A percentile compares a stretch with the other conserved stretches of the same genome.
These are phyloP conservation scores for Drosophila nr. medialis DNA, from an alignment of 2,888 invertebrate genomes.

Conservation along the genomic window DNA sequence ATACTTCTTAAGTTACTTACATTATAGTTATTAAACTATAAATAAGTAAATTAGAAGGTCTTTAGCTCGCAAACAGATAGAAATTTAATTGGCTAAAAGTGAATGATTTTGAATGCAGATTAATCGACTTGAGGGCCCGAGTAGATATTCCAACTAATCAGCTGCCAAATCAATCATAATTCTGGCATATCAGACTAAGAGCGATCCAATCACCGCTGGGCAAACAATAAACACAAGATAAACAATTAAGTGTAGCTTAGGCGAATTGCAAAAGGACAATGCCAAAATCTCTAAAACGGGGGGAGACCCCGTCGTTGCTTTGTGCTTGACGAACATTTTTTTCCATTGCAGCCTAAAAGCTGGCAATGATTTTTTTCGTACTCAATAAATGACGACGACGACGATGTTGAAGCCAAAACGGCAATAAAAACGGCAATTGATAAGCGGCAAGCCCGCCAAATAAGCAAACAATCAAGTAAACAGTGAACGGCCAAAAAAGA, in stretches of 20 bases:
- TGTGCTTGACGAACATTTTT: conserved; percentile 55
- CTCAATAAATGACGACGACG: conserved; percentile 66
- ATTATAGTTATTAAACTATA: background rate
- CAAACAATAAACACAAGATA: conserved; percentile 74
- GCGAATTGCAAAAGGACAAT: conserved; percentile 24
- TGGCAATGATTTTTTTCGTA: conserved; percentile 62
- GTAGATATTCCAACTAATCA: conserved; percentile 22
- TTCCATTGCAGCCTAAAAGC: conserved; percentile 39
- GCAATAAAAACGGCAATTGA: conserved; percentile 79
- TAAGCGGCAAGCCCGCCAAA: conserved; percentile 70
- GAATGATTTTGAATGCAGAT: conserved; percentile 2
- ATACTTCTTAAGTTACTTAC: too few relatives aligned
- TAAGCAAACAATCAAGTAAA: conserved; percentile 73
- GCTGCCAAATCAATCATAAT: conserved; percentile 56
- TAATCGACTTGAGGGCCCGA: background rate
- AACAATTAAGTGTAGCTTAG: conserved; percentile 75
- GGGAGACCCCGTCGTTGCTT: conserved; percentile 12
- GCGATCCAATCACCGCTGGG: conserved; percentile 60
- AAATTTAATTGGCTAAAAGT: conserved; percentile 1
- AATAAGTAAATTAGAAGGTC: background rate
- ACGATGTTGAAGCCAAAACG: conserved; percentile 64
- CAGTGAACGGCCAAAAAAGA: conserved; percentile 33
- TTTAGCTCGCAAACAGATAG: background rate
- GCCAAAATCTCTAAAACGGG: conserved; percentile 35
- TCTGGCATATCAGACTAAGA: conserved; percentile 32